Base-by-base conservation (phyloP, 2,797 vertebrate genomes). In the Sebastes elongatus region DNA sequence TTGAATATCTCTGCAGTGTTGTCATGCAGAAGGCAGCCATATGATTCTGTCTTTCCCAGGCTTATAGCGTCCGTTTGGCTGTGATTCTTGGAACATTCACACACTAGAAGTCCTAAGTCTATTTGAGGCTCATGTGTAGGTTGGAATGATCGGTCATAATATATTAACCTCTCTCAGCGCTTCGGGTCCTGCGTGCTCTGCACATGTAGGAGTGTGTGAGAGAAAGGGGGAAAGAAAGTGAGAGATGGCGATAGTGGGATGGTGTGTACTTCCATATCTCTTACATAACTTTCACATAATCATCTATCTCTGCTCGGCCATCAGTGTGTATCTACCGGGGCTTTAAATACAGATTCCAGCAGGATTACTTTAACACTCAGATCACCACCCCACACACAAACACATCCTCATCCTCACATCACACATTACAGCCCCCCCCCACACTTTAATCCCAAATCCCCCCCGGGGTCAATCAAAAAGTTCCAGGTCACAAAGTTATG, bases 401-500 rank as follows among this genome's bases (percentile, higher is more conserved):
- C 49, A 71, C 30, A 18, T 22, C 49, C 56, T 20, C 55, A 46
- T 13, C 70, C 42, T 46, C 25, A 33, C 11, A 81, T 76, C 66
- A 76, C 74, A 70, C 61, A 85, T 80, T 73, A 74, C 52, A 61
- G 23, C 23, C 23, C 65, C 20, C 25, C 32, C 32, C 52, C 74
- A 61, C 71, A 35, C 81, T 78, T 71, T 87, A 88, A 90, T 84
- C 80, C 62, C 27, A 84, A 78, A 88, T 76, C 80, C 82, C 81
- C 83, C 49, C 56, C 7, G 71, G 76, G 89, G 87, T 90, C 77
- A 88, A 88, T 89, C 79, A 80, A 86, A 92, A 91, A 83, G 85
- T 89, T 91, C 81, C 88, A 86, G 86, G 83, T 91, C 86, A 83
- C 52, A 74, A 82, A 86, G 82, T 91, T 82, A 78, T 87, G 85